These are phyloP conservation scores for Cotesia glomerata DNA, from an alignment of 1,140 invertebrate genomes.

Conservation along the genomic window DNA sequence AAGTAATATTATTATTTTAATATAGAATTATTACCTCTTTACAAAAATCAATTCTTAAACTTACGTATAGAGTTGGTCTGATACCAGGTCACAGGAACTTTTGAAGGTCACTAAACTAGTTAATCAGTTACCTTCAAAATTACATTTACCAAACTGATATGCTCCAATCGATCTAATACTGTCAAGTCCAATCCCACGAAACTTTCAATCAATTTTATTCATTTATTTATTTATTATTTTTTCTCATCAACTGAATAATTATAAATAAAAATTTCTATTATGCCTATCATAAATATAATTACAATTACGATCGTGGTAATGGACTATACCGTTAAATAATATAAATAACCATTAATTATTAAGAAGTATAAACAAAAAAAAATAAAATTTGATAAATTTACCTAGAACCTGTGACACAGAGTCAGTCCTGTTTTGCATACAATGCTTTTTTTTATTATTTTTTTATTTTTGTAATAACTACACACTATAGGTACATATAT, in stretches of 20 bases:
- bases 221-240: slow-evolving; percentile 3
- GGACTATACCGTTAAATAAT: slow-evolving; percentile 1
- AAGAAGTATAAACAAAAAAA: background rate
- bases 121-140: background rate
- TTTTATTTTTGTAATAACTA: slow-evolving; percentile 17
- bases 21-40: slow-evolving; percentile 39
- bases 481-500: slow-evolving; percentile 31
- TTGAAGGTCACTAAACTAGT: slow-evolving; percentile 3
- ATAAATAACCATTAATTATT: background rate
- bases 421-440: slow-evolving; percentile 15
- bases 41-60: slow-evolving; percentile 43
- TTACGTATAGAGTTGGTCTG: slow-evolving; percentile 31
- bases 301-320: background rate
- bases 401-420: slow-evolving; percentile 17
- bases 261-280: background rate
- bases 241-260: background rate
- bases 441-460: slow-evolving; percentile 12
- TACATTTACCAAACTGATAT: slow-evolving; percentile 31
- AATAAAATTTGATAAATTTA: background rate
- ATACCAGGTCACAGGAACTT: slow-evolving; percentile 33
- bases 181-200: slow-evolving; percentile 14
- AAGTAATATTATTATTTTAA: slow-evolving; percentile 30
- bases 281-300: background rate
- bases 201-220: background rate
- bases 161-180: slow-evolving; percentile 31